Evolutionary conservation across 2,888 invertebrate genomes (phyloP).

Genomic region (Hydriomena furcata): DNA sequence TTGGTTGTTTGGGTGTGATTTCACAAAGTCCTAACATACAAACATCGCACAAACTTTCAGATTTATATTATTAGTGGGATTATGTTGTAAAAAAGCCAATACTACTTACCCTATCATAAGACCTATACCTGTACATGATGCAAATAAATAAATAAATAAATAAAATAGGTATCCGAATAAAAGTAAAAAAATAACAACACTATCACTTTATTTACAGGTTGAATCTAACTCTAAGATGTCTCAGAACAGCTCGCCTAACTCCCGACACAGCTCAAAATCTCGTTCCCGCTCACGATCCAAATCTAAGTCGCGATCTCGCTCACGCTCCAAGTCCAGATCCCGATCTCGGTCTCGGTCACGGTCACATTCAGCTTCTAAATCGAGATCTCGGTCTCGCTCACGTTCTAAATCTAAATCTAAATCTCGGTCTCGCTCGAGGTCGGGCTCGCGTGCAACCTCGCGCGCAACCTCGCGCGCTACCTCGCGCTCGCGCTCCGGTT

Average conservation of each 20-base stretch:
- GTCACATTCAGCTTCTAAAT: no score
- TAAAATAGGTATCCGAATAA: no score
- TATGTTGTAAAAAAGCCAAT: no score
- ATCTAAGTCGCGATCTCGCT: conserved; percentile 26
- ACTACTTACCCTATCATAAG: no score
- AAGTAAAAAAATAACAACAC: no score
- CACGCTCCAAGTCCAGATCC: conserved; percentile 17
- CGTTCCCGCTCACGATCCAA: conserved; percentile 39
- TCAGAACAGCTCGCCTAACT: conserved; percentile 55
- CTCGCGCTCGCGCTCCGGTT: conserved; percentile 18
- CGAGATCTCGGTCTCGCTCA: conserved; percentile 15
- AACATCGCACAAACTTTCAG: no score
- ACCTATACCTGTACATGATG: no score
- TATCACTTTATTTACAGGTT: conserved; percentile 41
- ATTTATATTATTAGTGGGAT: no score
- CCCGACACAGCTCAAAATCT: conserved; percentile 32
- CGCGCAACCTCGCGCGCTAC: conserved; percentile 17
- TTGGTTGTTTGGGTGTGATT: no score
- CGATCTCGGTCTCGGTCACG: conserved; percentile 37
- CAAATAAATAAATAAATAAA: no score
- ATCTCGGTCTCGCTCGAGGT: conserved; percentile 16
- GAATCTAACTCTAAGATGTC: conserved; percentile 67
- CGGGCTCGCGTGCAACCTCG: conserved; percentile 21
- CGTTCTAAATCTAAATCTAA: conserved; percentile 13
- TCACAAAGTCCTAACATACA: no score